A percentile compares a stretch with the other conserved stretches of the same genome.
Conservation (phyloP, 2,888 invertebrate genomes). For the Pyrrhia umbra region DNA sequence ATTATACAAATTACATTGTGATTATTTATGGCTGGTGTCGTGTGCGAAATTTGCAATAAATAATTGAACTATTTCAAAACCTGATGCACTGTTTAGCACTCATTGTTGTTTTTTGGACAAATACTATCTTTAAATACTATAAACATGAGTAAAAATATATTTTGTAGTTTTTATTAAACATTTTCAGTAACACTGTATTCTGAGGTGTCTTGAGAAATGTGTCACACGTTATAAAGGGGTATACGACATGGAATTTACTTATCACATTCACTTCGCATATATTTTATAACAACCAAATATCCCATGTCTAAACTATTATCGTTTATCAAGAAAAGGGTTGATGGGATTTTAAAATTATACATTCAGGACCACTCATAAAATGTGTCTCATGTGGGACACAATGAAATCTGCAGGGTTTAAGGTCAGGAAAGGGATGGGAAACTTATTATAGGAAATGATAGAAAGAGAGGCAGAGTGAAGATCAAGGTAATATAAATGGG, state of each 20-base stretch:
- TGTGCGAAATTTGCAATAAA: conserved; percentile 84
- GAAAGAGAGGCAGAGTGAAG: conserved; percentile 72
- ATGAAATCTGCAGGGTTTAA: conserved; percentile 80
- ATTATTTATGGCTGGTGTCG: conserved; percentile 83
- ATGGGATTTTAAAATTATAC: conserved; percentile 53
- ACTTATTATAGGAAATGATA: conserved; percentile 58
- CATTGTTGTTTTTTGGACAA: conserved; percentile 70
- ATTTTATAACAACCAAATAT: conserved; percentile 14
- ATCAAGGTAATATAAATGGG: conserved; percentile 70
- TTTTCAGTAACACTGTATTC: conserved; percentile 39
- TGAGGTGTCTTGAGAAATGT: conserved; percentile 40
- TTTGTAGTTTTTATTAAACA: conserved; percentile 23
- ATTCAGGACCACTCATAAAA: conserved; percentile 49
- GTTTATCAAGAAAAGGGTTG: conserved; percentile 1
- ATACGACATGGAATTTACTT: conserved; percentile 26
- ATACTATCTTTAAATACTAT: conserved; percentile 59
- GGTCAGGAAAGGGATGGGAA: conserved; percentile 80
- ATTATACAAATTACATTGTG: conserved; percentile 87
- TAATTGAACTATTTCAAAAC: conserved; percentile 82
- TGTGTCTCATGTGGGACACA: conserved; percentile 51
- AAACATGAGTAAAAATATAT: conserved; percentile 26
- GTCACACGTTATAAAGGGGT: conserved; percentile 36
- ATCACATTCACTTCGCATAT: conserved; percentile 12
- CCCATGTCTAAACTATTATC: conserved; percentile 3
- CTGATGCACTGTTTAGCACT: conserved; percentile 80